Conservation (phyloP, 2,888 invertebrate species). For the Cataglyphis livida region DNA sequence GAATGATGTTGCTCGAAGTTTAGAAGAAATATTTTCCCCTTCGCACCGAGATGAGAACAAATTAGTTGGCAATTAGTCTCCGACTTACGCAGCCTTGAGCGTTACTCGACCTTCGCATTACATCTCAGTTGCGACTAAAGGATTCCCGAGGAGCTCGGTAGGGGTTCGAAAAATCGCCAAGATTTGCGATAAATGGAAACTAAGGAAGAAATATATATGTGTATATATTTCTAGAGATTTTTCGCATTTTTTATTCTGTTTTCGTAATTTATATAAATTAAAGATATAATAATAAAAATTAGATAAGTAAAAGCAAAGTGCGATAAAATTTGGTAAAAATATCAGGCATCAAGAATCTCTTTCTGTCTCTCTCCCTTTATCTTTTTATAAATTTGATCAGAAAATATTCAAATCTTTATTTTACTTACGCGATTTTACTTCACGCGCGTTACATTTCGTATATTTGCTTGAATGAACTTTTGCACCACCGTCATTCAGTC, state of each 20-base stretch:
- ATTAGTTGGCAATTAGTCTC: constrained; percentile 79
- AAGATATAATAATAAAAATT: background rate
- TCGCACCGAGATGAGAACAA: constrained; percentile 56
- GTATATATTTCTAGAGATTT: background rate
- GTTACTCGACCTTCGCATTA: constrained; percentile 73
- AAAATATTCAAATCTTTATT: background rate
- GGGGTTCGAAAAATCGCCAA: background rate
- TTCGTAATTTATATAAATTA: background rate
- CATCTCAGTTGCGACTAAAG: constrained; percentile 7
- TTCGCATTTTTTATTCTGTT: background rate
- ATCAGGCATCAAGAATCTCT: background rate
- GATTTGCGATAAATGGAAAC: constrained; percentile 1
- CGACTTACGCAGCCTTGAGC: constrained; percentile 66
- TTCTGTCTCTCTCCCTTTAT: background rate
- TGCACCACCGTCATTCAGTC: background rate
- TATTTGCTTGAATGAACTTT: constrained; percentile 1
- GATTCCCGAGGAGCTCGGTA: background rate
- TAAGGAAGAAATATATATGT: background rate
- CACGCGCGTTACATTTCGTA: background rate
- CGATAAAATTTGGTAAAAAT: background rate
- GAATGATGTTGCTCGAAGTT: background rate
- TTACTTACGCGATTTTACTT: background rate
- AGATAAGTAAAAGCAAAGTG: background rate
- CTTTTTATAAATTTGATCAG: background rate
- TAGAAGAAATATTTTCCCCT: constrained; percentile 45